These are phyloP conservation scores for Grallaria varia DNA, from an alignment of 2,113 vertebrate species.

Conservation along the genomic window DNA sequence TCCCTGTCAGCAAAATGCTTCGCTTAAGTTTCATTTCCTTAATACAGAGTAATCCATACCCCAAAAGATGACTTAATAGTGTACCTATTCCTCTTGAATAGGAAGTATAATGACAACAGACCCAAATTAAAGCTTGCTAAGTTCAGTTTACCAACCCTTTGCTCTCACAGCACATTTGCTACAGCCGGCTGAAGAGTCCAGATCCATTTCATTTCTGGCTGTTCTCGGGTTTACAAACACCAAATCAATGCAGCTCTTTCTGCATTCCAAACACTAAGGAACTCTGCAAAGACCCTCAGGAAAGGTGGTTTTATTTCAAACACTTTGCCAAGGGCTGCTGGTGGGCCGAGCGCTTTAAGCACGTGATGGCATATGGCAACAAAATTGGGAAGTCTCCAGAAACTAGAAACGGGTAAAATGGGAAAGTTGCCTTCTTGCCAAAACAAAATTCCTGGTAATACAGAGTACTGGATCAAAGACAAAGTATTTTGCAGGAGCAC, in stretches of 20 bases:
- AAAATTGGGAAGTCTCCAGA: not conserved
- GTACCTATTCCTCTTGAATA: not conserved
- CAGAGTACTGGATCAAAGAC: not conserved
- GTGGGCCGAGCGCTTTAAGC: not conserved
- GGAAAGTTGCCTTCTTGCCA: not conserved
- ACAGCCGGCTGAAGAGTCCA: not conserved
- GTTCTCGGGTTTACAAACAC: not conserved
- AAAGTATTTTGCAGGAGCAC: not conserved
- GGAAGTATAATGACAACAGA: not conserved
- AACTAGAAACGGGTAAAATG: not conserved
- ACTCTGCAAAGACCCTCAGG: not conserved
- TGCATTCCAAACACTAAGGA: not conserved
- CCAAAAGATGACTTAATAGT: not conserved
- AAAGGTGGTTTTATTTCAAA: not conserved
- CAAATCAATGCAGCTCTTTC: constrained; percentile 4
- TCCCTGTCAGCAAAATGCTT: not conserved
- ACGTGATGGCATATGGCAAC: not conserved
- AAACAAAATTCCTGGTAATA: not conserved
- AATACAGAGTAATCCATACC: not conserved
- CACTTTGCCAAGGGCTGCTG: not conserved
- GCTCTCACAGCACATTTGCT: not conserved
- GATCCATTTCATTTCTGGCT: not conserved
- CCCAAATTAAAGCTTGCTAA: not conserved
- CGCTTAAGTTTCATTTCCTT: not conserved
- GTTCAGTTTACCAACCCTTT: not conserved